Evolutionary conservation across 2,797 vertebrate species (phyloP), one percentile per base, ranked within the genome.

Genomic region (Buceros bicornis): DNA sequence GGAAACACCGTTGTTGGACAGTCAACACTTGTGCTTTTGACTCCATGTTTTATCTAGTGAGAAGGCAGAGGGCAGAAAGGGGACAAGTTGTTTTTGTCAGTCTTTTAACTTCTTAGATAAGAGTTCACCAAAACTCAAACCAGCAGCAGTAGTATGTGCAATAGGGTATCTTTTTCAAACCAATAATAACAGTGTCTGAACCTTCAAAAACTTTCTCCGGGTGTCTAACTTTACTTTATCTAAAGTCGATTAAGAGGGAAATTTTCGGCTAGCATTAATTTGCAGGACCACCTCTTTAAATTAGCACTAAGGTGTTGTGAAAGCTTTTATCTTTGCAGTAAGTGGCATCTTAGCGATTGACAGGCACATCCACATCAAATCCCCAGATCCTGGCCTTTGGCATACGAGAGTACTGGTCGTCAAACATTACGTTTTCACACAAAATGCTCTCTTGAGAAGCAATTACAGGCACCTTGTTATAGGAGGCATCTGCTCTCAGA

Each of bases 401-500:
- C 48, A 29, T 69, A 31, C 48, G 69, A 78, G 54, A 81, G 26
- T 19, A 45, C 65, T 91, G 71, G 78, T 89, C 50, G 85, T 67
- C 78, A 66, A 6, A 31, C 10, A 45, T 82, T 72, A 76, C 4
- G 3, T 90, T 73, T 60, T 58, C 29, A 48, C 80, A 90, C 70
- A 76, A 76, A 92, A 82, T 66, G 66, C 54, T 84, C 40, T 25
- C 70, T 66, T 70, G 43, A 87, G 66, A 94, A 89, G 93, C 70
- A 87, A 12, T 90, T 93, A 42, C 12, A 72, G 54, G 65, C 3
- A 17, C 26, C 47, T 69, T 72, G 40, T 83, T 91, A 82, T 15
- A 69, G 43, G 43, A 95, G 62, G 50, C 54, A 76, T 73, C 73
- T 60, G 31, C 62, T 87, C 60, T 66, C 62, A 37, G 66, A 92